These are phyloP conservation scores for Acipenser transmontanus DNA, from an alignment of 2,797 vertebrate species.

Conservation along the genomic window DNA sequence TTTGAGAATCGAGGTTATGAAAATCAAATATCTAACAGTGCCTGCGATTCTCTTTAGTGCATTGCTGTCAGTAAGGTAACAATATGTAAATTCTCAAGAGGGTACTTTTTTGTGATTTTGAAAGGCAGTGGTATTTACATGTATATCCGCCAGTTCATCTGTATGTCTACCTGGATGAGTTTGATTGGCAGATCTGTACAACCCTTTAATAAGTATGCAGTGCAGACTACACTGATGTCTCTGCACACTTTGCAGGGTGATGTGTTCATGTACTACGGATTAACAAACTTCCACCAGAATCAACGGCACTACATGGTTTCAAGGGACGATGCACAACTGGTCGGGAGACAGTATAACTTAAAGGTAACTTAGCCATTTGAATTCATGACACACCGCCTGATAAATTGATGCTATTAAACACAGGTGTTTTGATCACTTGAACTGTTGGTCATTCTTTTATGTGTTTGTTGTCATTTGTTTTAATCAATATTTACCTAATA, in stretches of 20 bases:
- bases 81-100: too few species aligned
- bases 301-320: constrained; percentile 76
- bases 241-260: constrained; percentile 61
- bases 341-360: constrained; percentile 54
- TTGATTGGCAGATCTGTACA: not conserved
- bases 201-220: not conserved
- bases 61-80: too few species aligned
- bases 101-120: too few species aligned
- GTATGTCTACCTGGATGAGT: constrained; percentile 3
- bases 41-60: too few species aligned
- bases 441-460: too few species aligned
- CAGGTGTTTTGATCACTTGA: too few species aligned
- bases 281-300: constrained; percentile 88
- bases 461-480: too few species aligned
- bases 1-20: too few species aligned
- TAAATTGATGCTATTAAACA: too few species aligned
- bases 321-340: constrained; percentile 72
- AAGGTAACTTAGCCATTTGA: constrained; percentile 41
- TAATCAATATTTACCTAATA: too few species aligned
- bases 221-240: not conserved
- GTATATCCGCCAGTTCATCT: not conserved
- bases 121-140: not conserved
- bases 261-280: constrained; percentile 84
- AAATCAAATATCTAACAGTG: too few species aligned
- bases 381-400: too few species aligned